Percentiles rank a stretch among this genome's conserved stretches.
phyloP scores from a whole-genome alignment of 2,113 vertebrate species.

The Orcinus orca region DNA sequence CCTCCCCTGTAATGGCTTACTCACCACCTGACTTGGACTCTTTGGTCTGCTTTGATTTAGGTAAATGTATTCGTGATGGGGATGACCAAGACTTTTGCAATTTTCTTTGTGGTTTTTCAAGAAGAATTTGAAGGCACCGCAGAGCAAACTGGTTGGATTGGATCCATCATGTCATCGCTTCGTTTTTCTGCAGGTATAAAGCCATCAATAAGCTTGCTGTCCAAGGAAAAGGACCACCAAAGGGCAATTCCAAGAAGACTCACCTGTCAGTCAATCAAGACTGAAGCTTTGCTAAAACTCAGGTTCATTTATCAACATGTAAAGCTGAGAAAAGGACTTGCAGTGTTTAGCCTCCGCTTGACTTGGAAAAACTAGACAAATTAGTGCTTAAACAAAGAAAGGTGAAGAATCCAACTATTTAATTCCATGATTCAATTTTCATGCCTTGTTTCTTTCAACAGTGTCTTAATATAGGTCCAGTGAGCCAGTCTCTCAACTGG shows the following conservation, averaged over 20 bases:
- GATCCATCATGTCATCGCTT: slow-evolving; percentile 94
- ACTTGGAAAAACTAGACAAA: slow-evolving; percentile 13
- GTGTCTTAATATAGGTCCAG: neutral
- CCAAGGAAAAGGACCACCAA: neutral
- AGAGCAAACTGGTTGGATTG: slow-evolving; percentile 93
- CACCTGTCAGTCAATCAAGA: neutral
- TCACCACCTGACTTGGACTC: neutral
- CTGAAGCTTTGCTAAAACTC: neutral
- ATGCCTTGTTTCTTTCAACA: neutral
- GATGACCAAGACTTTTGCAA: slow-evolving; percentile 92
- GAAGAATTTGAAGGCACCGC: slow-evolving; percentile 92
- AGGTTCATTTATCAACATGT: neutral
- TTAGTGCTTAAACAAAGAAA: neutral
- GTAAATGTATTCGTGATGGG: slow-evolving; percentile 94
- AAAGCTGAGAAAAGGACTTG: neutral
- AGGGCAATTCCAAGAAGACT: neutral
- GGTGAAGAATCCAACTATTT: neutral
- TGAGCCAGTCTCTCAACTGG: neutral
- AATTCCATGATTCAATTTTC: neutral
- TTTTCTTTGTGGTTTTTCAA: slow-evolving; percentile 95
- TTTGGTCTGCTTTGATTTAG: slow-evolving; percentile 77
- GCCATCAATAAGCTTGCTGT: neutral
- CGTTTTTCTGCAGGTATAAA: slow-evolving; percentile 90
- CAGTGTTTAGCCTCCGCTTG: neutral
- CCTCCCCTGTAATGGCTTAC: neutral